A percentile compares a stretch with the other conserved stretches of the same genome.
Conservation (phyloP, 2,797 vertebrate genomes). For the Pithecia hirsuta region DNA sequence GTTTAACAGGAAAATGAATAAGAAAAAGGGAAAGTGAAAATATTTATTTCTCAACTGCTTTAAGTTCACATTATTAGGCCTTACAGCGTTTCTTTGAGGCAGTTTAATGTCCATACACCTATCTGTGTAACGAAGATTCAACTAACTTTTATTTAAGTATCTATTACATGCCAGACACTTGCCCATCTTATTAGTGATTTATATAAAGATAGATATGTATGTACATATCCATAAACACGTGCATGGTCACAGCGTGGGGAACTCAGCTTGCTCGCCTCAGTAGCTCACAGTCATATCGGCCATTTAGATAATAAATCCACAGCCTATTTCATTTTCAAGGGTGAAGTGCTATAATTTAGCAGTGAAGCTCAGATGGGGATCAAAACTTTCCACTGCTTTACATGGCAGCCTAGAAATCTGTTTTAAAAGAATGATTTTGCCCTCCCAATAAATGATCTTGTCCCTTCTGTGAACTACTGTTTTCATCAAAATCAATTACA, state of each 20-base stretch:
- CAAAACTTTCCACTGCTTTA: conserved; percentile 36
- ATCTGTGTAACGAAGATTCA: background rate
- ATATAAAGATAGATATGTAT: background rate
- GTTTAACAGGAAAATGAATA: conserved; percentile 13
- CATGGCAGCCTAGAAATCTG: background rate
- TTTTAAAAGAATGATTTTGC: background rate
- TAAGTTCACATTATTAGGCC: background rate
- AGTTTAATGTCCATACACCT: background rate
- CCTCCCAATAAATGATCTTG: background rate
- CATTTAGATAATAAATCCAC: background rate
- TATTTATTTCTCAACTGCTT: background rate
- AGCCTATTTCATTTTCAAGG: background rate
- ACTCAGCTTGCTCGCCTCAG: background rate
- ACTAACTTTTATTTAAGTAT: background rate
- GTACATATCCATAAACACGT: background rate
- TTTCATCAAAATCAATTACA: conserved; percentile 27
- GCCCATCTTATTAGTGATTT: background rate
- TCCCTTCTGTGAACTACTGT: background rate
- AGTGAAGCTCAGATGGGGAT: background rate
- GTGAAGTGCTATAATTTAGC: background rate
- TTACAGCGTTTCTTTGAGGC: background rate
- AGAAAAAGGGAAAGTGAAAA: background rate
- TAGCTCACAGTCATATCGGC: background rate
- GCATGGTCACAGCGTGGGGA: background rate
- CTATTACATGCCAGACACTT: background rate